Base-by-base conservation (phyloP, 1,140 invertebrate species). In the Belonocnema kinseyi region DNA sequence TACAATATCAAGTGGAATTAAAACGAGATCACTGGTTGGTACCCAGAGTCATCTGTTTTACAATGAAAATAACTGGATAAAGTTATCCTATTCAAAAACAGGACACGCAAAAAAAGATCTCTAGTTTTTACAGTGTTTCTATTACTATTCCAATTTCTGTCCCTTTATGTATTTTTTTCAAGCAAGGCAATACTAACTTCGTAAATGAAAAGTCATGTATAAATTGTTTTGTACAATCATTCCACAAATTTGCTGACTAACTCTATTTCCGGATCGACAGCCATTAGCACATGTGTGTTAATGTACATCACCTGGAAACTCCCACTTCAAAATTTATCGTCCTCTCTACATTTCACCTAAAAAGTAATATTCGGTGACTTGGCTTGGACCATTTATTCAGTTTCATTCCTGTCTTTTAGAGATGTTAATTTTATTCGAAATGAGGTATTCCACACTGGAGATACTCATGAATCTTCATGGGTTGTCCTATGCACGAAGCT, bases 71-170 rank as follows among this genome's bases (percentile, higher is more conserved):
- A 33, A 33, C 4, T 3, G 26, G 0, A 33, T 33, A 3, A 33
- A 33, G 26, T 33, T 33, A 33, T 33, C 26, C 26, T 33, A 33
- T 33, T 26, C 2, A 33, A 5, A 33, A 33, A 33, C 26, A 33
- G 5, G 26, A 33, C 26, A 33, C 26, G 5, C 26, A 33, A 5
- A 33, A 33, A 33, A 33, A 33, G 26, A 33, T 33, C 26, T 33
- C 26, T 33, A 33, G 26, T 33, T 3, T 33, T 33, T 33, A 33
- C 26, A 33, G 26, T 33, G 26, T 21, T 8, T 12, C 19, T n/a
- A 53, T 78, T 77, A 76, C 77, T 77, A 51, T 73, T 72, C 50
- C 73, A 73, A 33, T 46, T 46, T 46, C 10, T 46, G 75, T 71
- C 17, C 50, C 53, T 5, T 61, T 21, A 50, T 72, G 76, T 78